These are phyloP conservation scores for Mionectes macconnelli DNA, from an alignment of 2,113 vertebrate species.

Conservation along the genomic window DNA sequence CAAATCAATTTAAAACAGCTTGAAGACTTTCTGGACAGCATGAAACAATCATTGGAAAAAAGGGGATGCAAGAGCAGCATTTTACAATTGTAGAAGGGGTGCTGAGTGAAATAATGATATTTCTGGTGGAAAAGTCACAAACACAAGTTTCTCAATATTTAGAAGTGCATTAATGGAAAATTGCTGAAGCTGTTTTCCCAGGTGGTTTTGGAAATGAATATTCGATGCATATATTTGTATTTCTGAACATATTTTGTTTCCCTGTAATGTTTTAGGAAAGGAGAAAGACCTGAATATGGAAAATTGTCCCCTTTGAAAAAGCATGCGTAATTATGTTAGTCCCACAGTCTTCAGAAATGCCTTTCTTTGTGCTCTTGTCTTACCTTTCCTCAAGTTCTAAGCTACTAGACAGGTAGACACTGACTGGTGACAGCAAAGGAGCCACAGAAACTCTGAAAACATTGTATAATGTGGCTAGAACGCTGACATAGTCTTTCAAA, in stretches of 20 bases:
- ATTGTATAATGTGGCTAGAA: slow-evolving; percentile 16
- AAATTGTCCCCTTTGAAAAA: neutral
- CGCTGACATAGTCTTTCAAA: slow-evolving; percentile 30
- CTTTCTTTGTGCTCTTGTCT: neutral
- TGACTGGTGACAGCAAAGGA: neutral
- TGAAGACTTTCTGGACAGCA: slow-evolving; percentile 1
- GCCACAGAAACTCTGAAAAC: slow-evolving; percentile 18
- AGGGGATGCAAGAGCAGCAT: neutral
- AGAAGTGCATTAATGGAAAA: neutral
- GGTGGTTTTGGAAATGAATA: slow-evolving; percentile 7
- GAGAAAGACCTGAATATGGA: neutral
- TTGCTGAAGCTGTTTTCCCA: neutral
- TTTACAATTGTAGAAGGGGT: neutral
- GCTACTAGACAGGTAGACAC: neutral
- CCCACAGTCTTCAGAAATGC: neutral
- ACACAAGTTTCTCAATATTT: neutral
- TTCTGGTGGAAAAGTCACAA: neutral
- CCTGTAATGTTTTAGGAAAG: neutral
- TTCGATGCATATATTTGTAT: neutral
- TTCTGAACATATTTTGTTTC: neutral
- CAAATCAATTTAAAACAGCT: slow-evolving; percentile 6
- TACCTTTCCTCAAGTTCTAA: neutral
- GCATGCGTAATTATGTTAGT: neutral
- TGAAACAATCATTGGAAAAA: neutral
- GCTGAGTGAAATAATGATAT: neutral